Evolutionary conservation across 2,797 vertebrate genomes (phyloP), one percentile per base, ranked within the genome.

Genomic region (Phylloscopus collybita): DNA sequence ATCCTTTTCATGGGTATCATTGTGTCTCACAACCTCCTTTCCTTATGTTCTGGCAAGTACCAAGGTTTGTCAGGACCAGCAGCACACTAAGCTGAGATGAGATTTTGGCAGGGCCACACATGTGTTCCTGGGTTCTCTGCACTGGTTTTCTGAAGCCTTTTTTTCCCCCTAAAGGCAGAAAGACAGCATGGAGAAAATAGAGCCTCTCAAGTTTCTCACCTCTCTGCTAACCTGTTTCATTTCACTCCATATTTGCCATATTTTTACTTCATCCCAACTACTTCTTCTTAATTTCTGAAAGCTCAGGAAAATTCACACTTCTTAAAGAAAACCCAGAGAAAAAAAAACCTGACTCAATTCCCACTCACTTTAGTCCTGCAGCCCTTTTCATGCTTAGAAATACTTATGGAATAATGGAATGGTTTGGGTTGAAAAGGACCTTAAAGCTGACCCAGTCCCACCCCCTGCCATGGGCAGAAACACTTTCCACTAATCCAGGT

Each of bases 281-380:
- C 10, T 25, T 54, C 36, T 60, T 42, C 25, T 44, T 54, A 22
- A 36, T 20, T 71, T 42, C 62, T 54, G 18, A 38, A 42, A 70
- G 23, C 36, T 80, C 45, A 79, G 16, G 16, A 42, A 51, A 79
- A 62, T 1, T 23, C 62, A 59, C 36, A 15, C 8, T 59, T 53
- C 44, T 50, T 29, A 13, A 16, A 51, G 40, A 32, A 73, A 90
- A 29, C 14, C 7, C 54, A 51, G 27, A 38, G 34, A 11, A 8
- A 32, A 13, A n/a, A 13, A 74, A 56, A 21, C 2, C 9, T 6
- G 1, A 22, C 44, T 49, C 2, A 1, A 6, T 16, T 49, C 71
- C 45, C 6, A 12, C 27, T 50, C 7, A 1, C 36, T 70, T 51
- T 3, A 75, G 16, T 8, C 50, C 64, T 9, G 14, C 30, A 22